Evolutionary conservation across 2,888 invertebrate species (phyloP), one percentile per base, ranked within the genome.

Genomic region (Osmoderma eremita): DNA sequence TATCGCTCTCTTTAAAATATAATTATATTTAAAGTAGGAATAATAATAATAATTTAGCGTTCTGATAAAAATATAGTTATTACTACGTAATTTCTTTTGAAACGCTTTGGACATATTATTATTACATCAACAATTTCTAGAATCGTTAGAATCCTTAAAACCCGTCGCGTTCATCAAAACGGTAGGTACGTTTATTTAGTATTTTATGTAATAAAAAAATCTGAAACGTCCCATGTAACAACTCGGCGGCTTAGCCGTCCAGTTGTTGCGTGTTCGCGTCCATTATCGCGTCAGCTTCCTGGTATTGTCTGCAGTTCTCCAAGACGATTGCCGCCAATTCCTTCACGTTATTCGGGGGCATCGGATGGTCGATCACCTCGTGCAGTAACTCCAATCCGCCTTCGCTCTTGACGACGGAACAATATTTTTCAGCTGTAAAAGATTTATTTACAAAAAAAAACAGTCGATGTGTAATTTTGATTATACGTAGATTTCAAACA

Each of bases 381-480:
- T 88, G 84, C 45, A 98, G 84, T 69, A 95, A 84, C 42, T 84
- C 84, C 58, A 95, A 80, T 0, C 98, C 98, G 38, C 92, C 92
- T 83, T 98, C 98, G 49, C 89, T 87, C 76, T 92, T 90, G 49
- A 98, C 90, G 77, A 97, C 85, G 70, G 87, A 85, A 82, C 97
- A 98, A 84, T 98, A 98, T 83, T 97, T 97, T 67, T 90, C 90
- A 42, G 96, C 96, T 97, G 82, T 20, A 85, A 85, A 4, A 18
- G 5, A 36, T 10, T 10, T 17, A 24, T 30, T 6, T 1, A 10
- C 5, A 30, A 8, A 8, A 8, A 30, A 30, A 30, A 30, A 30
- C 6, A 6, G 10, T 30, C 6, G 30, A n/a, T n/a, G n/a, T n/a
- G n/a, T n/a, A n/a, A n/a, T n/a, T n/a, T n/a, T n/a, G n/a, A n/a